Conservation (phyloP, 1,140 invertebrate genomes). For the Danaus melanippus region DNA sequence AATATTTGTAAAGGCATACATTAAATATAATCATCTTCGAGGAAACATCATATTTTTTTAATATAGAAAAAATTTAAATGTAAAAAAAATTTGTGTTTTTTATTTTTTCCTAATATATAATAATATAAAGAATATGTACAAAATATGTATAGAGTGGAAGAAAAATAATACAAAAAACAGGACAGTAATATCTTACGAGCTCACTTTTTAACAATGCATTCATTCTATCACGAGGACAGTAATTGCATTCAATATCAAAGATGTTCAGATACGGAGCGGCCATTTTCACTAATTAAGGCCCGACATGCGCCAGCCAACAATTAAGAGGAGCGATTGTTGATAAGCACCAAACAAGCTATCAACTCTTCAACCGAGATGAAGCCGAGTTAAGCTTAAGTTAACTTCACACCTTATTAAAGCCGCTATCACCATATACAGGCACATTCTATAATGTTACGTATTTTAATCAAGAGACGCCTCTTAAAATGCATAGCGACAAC, state of each 20-base stretch:
- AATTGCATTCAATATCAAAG: slow-evolving; percentile 68
- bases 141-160: too few relatives aligned
- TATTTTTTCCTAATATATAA: too few relatives aligned
- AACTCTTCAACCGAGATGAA: slow-evolving; percentile 31
- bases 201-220: slow-evolving; percentile 21
- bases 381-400: slow-evolving; percentile 37
- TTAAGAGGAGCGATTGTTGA: slow-evolving; percentile 63
- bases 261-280: slow-evolving; percentile 50
- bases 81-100: too few relatives aligned
- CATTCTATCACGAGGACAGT: slow-evolving; percentile 61
- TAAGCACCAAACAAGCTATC: slow-evolving; percentile 50
- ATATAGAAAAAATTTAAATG: too few relatives aligned
- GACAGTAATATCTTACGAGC: slow-evolving; percentile 16
- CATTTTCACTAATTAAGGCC: slow-evolving; percentile 68
- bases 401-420: slow-evolving; percentile 62
- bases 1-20: too few relatives aligned
- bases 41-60: too few relatives aligned
- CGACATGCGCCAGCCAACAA: slow-evolving; percentile 57
- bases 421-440: slow-evolving; percentile 21
- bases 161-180: too few relatives aligned
- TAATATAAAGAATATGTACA: too few relatives aligned
- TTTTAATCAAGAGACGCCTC: slow-evolving; percentile 22
- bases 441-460: slow-evolving; percentile 19
- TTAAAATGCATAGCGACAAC: slow-evolving; percentile 13
- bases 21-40: too few relatives aligned